These are phyloP conservation scores for Isotomurus palustris DNA, from an alignment of 2,888 invertebrate genomes.

Conservation along the genomic window DNA sequence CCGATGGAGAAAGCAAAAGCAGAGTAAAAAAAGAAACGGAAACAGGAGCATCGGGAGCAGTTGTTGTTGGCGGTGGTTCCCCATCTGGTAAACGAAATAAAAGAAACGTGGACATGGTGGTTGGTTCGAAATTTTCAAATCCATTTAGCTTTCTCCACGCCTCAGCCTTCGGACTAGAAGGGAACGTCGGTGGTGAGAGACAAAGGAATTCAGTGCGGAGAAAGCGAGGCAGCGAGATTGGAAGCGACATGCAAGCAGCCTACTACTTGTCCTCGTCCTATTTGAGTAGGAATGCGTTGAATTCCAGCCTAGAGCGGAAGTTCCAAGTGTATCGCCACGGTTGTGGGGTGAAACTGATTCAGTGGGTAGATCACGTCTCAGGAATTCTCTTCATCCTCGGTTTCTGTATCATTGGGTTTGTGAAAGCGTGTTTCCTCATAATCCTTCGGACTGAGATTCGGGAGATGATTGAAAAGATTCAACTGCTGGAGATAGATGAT, in stretches of 20 bases:
- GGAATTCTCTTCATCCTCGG: slow-evolving; percentile 57
- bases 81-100: slow-evolving; percentile 10
- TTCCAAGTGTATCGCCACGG: slow-evolving; percentile 38
- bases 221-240: not conserved
- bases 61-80: not conserved
- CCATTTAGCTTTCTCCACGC: slow-evolving; percentile 14
- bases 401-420: slow-evolving; percentile 81
- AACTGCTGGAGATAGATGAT: slow-evolving; percentile 59
- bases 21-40: slow-evolving; percentile 2
- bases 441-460: slow-evolving; percentile 80
- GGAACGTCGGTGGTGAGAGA: not conserved
- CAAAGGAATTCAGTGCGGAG: slow-evolving; percentile 11
- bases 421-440: slow-evolving; percentile 81
- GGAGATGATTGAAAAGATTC: slow-evolving; percentile 88
- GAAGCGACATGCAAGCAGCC: slow-evolving; percentile 2
- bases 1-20: not conserved
- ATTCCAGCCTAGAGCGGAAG: slow-evolving; percentile 16
- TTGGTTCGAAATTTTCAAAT: slow-evolving; percentile 7
- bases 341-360: slow-evolving; percentile 37
- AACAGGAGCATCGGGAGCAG: not conserved
- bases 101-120: slow-evolving; percentile 9
- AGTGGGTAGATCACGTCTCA: slow-evolving; percentile 36
- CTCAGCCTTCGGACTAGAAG: slow-evolving; percentile 14
- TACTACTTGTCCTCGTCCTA: slow-evolving; percentile 8
- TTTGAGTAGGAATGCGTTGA: not conserved